Conservation (phyloP, 64 coral and sea anemone species). For the Catalaphyllia jardinei region DNA sequence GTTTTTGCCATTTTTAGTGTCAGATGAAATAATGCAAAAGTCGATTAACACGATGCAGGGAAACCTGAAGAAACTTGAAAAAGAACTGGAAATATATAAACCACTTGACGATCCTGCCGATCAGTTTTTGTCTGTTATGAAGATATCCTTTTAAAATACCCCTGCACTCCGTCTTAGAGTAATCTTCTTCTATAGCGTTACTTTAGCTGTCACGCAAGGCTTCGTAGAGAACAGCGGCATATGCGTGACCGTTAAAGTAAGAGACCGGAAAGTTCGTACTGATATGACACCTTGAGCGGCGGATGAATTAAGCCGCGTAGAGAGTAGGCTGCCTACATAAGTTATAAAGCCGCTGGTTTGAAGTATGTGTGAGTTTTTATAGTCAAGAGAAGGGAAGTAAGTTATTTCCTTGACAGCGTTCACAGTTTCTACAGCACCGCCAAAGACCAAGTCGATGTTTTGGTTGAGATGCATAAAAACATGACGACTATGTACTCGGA, state of each 20-base stretch:
- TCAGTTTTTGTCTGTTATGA: constrained; percentile 81
- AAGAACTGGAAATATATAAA: constrained; percentile 67
- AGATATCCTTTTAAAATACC: constrained; percentile 81
- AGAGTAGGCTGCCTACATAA: too few relatives aligned
- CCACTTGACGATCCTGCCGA: constrained; percentile 71
- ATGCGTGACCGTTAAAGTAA: too few relatives aligned
- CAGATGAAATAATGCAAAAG: constrained; percentile 88
- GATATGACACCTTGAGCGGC: too few relatives aligned
- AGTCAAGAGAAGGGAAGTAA: neutral
- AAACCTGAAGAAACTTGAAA: constrained; percentile 84
- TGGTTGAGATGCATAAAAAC: constrained; percentile 98
- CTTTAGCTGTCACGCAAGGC: too few relatives aligned
- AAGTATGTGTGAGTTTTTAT: too few relatives aligned
- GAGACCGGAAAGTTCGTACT: too few relatives aligned
- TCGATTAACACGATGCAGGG: constrained; percentile 82
- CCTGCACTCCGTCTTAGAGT: neutral
- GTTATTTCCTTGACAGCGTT: constrained; percentile 56
- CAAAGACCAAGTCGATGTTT: constrained; percentile 93
- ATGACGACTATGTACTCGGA: constrained; percentile 98
- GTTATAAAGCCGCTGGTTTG: too few relatives aligned
- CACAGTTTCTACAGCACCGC: constrained; percentile 84
- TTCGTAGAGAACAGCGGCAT: too few relatives aligned
- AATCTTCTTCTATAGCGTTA: too few relatives aligned
- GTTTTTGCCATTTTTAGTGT: constrained; percentile 49
- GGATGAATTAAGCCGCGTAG: too few relatives aligned